Conservation (phyloP, 2,888 invertebrate genomes). For the Hirtodrosophila alboralis region DNA sequence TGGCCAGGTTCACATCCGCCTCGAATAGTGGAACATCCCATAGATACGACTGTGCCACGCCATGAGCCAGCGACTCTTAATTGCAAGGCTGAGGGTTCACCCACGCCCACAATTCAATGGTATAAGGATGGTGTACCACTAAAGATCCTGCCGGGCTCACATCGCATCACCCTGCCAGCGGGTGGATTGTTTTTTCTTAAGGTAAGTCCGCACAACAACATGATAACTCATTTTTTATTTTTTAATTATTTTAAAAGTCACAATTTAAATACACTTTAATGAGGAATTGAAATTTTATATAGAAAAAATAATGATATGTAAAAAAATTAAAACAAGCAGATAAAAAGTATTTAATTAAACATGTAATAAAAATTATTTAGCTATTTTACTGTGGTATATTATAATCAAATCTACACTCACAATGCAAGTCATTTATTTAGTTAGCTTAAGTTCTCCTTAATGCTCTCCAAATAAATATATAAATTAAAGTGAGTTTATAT, state of each 20-base stretch:
- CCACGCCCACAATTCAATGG: conserved; percentile 92
- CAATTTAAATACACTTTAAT: not conserved
- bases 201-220: conserved; percentile 67
- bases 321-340: not conserved
- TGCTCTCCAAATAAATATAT: too few species aligned
- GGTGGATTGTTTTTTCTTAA: conserved; percentile 93
- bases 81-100: conserved; percentile 94
- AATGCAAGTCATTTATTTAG: too few species aligned
- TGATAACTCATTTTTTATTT: not conserved
- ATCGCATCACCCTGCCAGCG: conserved; percentile 90
- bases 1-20: conserved; percentile 88
- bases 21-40: conserved; percentile 95
- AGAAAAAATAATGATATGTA: not conserved
- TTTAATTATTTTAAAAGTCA: not conserved
- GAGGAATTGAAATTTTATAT: not conserved
- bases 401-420: too few species aligned
- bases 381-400: too few species aligned
- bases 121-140: conserved; percentile 88
- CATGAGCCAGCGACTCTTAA: conserved; percentile 96
- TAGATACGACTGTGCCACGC: conserved; percentile 93
- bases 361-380: too few species aligned
- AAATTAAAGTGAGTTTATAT: too few species aligned
- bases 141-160: conserved; percentile 87
- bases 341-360: too few species aligned
- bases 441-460: too few species aligned